phyloP scores from a whole-genome alignment of 2,113 vertebrate genomes.

The Ahaetulla prasina region DNA sequence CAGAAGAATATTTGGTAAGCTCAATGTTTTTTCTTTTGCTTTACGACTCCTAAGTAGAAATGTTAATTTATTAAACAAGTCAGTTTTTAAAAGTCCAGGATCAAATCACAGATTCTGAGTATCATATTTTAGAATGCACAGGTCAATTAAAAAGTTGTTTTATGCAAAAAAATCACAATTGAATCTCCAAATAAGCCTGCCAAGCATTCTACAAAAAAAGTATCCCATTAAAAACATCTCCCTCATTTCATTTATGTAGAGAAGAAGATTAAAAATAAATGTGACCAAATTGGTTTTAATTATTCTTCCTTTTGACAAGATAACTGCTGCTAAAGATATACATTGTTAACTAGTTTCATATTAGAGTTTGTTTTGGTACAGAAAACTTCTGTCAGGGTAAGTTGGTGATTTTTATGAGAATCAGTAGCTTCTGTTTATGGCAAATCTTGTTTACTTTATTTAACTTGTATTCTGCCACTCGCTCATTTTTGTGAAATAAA shows the following conservation, averaged over 20 bases:
- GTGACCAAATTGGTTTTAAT: not conserved
- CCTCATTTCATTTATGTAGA: not conserved
- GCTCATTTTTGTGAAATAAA: not conserved
- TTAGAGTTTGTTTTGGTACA: not conserved
- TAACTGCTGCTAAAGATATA: not conserved
- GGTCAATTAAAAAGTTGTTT: not conserved
- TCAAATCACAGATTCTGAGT: not conserved
- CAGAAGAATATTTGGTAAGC: slow-evolving; percentile 96
- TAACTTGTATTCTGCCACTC: not conserved
- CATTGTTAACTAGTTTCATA: not conserved
- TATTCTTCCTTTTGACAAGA: not conserved
- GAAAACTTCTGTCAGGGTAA: not conserved
- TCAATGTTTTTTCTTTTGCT: not conserved
- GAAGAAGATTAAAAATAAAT: not conserved
- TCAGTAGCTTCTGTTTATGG: not conserved
- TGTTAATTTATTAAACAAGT: not conserved
- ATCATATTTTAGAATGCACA: not conserved
- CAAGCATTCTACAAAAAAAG: not conserved
- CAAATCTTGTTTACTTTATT: not conserved
- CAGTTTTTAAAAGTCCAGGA: not conserved
- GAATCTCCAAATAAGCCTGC: too few species aligned
- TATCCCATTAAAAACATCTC: not conserved
- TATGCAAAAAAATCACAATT: not conserved
- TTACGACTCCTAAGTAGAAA: not conserved
- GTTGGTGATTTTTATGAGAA: not conserved